Percentiles rank a stretch among this genome's conserved stretches.
phyloP scores from a whole-genome alignment of 2,113 vertebrate genomes.

The Aythya baeri region DNA sequence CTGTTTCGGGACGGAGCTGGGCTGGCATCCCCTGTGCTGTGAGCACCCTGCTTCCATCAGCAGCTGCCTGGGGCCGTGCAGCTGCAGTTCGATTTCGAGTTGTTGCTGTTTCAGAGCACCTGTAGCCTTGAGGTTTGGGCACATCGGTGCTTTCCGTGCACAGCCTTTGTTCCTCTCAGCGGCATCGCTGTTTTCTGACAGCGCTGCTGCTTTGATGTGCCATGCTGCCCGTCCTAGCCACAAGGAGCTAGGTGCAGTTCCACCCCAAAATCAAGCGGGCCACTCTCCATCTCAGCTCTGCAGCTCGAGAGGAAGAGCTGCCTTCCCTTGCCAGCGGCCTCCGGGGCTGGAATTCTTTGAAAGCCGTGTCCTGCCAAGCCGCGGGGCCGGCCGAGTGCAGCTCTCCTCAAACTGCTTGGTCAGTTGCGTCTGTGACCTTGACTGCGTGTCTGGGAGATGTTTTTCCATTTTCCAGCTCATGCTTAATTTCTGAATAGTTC shows the following conservation, averaged over 20 bases:
- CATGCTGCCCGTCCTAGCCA: background rate
- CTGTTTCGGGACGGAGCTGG: background rate
- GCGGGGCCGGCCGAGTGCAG: constrained; percentile 32
- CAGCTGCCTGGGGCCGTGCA: background rate
- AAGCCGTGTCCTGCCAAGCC: constrained; percentile 60
- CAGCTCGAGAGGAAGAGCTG: background rate
- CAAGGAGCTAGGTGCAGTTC: background rate
- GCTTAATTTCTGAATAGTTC: background rate
- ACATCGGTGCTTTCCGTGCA: background rate
- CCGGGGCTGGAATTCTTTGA: constrained; percentile 38
- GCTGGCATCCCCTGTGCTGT: background rate
- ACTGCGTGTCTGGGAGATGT: background rate
- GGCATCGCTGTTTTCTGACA: background rate
- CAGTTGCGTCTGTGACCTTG: background rate
- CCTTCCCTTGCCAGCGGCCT: constrained; percentile 39
- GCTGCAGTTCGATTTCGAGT: background rate
- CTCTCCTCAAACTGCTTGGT: background rate
- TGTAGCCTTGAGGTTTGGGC: background rate
- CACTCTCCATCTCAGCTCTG: background rate
- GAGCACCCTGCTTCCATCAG: background rate
- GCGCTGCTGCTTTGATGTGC: background rate
- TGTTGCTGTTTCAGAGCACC: background rate
- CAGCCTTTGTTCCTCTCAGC: background rate
- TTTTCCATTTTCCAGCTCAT: constrained; percentile 6
- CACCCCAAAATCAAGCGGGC: background rate